Evolutionary conservation across 2,113 vertebrate genomes (phyloP).

Genomic region (Circaetus gallicus): DNA sequence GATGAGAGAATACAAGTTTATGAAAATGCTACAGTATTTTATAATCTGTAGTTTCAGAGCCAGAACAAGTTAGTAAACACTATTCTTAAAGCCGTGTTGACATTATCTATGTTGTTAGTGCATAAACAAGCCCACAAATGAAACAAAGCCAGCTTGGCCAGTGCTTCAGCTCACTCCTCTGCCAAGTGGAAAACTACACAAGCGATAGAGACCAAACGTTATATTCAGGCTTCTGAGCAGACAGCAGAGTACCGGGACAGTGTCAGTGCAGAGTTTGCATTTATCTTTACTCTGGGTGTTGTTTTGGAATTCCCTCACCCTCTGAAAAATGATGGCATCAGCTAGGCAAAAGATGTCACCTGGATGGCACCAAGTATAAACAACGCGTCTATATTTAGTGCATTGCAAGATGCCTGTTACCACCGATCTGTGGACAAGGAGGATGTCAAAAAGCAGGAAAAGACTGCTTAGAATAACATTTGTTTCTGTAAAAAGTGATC

Average conservation of each 20-base stretch:
- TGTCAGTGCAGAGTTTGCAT: background rate
- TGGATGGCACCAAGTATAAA: background rate
- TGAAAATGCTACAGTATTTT: background rate
- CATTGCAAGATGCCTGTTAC: background rate
- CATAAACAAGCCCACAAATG: background rate
- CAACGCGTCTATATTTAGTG: background rate
- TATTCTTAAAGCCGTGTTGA: background rate
- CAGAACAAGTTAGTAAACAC: slow-evolving; percentile 15
- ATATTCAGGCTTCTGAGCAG: background rate
- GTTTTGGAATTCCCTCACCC: background rate
- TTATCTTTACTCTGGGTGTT: background rate
- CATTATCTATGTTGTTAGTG: slow-evolving; percentile 15
- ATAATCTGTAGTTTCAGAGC: background rate
- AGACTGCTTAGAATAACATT: background rate
- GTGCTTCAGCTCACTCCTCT: background rate
- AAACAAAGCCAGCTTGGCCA: slow-evolving; percentile 8
- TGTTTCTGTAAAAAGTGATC: background rate
- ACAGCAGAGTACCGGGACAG: background rate
- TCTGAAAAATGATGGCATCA: background rate
- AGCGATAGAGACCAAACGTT: background rate
- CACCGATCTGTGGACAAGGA: background rate
- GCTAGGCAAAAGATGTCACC: background rate
- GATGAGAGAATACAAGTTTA: background rate
- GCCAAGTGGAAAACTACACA: slow-evolving; percentile 16
- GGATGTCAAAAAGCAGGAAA: background rate